Percentiles rank a stretch among this genome's conserved stretches.
Evolutionary conservation across 2,113 vertebrate species (phyloP).

Genomic region (Chaetodon trifascialis): DNA sequence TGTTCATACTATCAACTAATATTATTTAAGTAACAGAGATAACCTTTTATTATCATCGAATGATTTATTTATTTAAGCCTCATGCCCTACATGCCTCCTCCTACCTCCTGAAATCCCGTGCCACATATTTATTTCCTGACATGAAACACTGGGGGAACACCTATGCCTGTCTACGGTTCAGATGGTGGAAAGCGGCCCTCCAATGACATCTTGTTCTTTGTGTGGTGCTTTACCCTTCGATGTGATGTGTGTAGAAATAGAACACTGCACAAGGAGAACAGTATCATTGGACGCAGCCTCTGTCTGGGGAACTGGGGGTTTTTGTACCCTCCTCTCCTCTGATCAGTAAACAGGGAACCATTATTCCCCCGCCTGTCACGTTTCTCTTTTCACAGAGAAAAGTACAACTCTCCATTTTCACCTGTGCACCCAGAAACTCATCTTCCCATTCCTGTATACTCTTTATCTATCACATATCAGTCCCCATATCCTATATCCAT

Average conservation of each 20-base stretch:
- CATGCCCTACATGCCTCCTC: conserved; percentile 79
- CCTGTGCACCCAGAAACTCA: conserved; percentile 72
- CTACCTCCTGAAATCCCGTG: conserved; percentile 76
- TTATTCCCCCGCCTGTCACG: conserved; percentile 47
- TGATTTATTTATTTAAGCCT: conserved; percentile 77
- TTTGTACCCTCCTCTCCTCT: conserved; percentile 22
- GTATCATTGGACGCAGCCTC: conserved; percentile 67
- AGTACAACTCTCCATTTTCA: conserved; percentile 77
- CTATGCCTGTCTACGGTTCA: conserved; percentile 45
- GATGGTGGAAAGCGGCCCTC: conserved; percentile 69
- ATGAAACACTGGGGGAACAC: conserved; percentile 63
- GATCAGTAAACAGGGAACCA: conserved; percentile 68
- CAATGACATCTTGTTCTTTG: conserved; percentile 65
- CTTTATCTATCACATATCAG: conserved; percentile 76
- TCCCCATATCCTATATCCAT: conserved; percentile 74
- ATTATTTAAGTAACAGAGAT: conserved; percentile 67
- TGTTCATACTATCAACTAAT: conserved; percentile 54
- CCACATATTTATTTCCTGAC: conserved; percentile 80
- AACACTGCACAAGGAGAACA: conserved; percentile 73
- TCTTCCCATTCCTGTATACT: conserved; percentile 64
- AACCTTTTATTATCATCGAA: conserved; percentile 72
- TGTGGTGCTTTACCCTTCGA: conserved; percentile 71
- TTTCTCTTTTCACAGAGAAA: conserved; percentile 70
- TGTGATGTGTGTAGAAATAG: conserved; percentile 77
- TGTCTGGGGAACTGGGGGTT: conserved; percentile 43